phyloP scores from a whole-genome alignment of 2,797 vertebrate genomes.

The Antrozous pallidus region DNA sequence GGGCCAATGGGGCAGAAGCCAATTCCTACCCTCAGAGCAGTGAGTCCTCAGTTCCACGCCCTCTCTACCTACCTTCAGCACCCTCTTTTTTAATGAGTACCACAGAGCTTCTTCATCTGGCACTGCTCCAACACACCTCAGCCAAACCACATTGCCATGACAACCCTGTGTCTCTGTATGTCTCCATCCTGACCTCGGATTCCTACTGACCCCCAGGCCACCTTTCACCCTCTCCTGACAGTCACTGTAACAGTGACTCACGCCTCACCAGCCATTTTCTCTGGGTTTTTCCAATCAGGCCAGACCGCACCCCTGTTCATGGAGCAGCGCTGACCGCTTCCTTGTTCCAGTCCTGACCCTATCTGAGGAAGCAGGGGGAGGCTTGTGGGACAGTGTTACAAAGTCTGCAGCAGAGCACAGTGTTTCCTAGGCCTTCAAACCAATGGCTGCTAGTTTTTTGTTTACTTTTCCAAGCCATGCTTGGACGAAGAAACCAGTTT shows the following conservation, averaged over 20 bases:
- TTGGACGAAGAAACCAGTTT: not conserved
- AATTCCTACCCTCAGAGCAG: too few relatives aligned
- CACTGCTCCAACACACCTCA: not conserved
- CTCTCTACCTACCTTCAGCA: accelerated
- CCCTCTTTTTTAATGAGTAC: too few relatives aligned
- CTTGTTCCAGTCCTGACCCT: too few relatives aligned
- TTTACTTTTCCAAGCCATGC: not conserved
- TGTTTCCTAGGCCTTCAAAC: accelerated
- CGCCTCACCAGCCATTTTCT: not conserved
- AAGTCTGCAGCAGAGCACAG: not conserved
- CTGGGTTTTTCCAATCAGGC: not conserved
- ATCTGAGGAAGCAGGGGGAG: too few relatives aligned
- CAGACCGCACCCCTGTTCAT: not conserved
- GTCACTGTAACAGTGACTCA: not conserved
- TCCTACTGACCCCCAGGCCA: not conserved
- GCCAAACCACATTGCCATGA: not conserved
- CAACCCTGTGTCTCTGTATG: too few relatives aligned
- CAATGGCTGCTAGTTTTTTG: not conserved
- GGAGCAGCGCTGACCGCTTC: not conserved
- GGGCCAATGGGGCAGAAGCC: not conserved
- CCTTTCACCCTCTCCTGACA: not conserved
- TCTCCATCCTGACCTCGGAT: not conserved
- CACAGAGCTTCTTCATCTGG: too few relatives aligned
- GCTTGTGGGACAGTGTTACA: not conserved
- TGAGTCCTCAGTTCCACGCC: not conserved